These are phyloP conservation scores for Phalacrocorax aristotelis DNA, from an alignment of 2,113 vertebrate species.

Conservation along the genomic window DNA sequence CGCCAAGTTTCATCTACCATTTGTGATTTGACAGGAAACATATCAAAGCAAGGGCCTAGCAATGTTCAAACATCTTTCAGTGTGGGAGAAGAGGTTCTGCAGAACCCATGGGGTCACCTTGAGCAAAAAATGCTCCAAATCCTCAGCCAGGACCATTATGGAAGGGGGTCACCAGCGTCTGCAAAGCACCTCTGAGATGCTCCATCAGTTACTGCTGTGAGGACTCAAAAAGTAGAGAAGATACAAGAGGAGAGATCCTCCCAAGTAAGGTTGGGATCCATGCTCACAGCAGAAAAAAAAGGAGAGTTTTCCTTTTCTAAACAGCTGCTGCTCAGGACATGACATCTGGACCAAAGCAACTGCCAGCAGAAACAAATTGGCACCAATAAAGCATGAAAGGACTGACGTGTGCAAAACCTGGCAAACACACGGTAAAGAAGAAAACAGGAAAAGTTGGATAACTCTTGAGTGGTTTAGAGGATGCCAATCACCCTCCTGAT, in stretches of 20 bases:
- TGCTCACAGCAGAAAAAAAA: rapidly evolving
- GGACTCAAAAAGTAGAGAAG: not conserved
- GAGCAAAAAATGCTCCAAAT: not conserved
- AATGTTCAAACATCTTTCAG: not conserved
- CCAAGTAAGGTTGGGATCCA: not conserved
- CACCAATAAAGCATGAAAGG: not conserved
- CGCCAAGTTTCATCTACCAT: not conserved
- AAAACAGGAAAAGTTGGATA: slow-evolving; percentile 15
- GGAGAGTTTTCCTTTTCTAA: not conserved
- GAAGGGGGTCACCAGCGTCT: not conserved
- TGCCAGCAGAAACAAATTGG: not conserved
- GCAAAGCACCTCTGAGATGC: not conserved
- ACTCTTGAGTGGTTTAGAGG: not conserved
- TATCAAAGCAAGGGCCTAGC: not conserved
- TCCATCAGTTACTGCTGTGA: not conserved
- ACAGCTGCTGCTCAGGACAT: not conserved
- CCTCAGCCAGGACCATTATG: rapidly evolving
- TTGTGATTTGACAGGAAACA: not conserved
- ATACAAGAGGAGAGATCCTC: not conserved
- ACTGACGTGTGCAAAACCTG: not conserved
- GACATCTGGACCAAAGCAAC: not conserved
- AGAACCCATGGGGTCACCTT: not conserved
- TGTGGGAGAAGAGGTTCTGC: not conserved
- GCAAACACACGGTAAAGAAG: not conserved
- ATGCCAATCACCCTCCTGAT: not conserved